Conservation (phyloP, 1,140 invertebrate species). For the Bicyclus anynana region DNA sequence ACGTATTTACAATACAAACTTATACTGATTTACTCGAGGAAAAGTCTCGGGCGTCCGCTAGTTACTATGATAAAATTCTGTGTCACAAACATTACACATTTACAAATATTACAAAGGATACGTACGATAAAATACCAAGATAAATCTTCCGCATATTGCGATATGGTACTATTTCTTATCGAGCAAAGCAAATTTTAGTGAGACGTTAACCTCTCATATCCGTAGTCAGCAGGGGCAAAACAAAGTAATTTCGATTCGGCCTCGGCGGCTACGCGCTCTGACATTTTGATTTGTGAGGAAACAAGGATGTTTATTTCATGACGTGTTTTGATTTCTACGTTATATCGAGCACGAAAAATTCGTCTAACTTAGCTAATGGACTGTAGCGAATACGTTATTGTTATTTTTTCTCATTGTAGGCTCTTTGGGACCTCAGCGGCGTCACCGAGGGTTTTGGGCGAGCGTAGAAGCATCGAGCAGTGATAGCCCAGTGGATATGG, state of each 20-base stretch:
- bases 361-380: not conserved
- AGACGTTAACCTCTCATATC: conserved; percentile 33
- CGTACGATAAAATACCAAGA: not conserved
- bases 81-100: conserved; percentile 2
- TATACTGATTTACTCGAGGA: too few species aligned
- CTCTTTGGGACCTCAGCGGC: too few species aligned
- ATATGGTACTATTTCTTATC: conserved; percentile 23
- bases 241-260: conserved; percentile 54
- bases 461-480: too few species aligned
- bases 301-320: conserved; percentile 51
- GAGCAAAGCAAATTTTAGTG: conserved; percentile 18
- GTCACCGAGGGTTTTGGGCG: too few species aligned
- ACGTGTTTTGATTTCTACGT: conserved; percentile 4
- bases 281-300: conserved; percentile 56
- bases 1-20: too few species aligned
- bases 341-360: not conserved
- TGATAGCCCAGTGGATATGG: too few species aligned
- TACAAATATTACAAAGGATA: conserved; percentile 1
- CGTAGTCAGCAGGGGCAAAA: conserved; percentile 41
- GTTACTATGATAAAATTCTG: not conserved
- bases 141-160: conserved; percentile 8
- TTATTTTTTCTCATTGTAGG: too few species aligned
- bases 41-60: too few species aligned
- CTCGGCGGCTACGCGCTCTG: conserved; percentile 31
- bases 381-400: not conserved